Evolutionary conservation across 2,113 vertebrate species (phyloP), one percentile per base, ranked within the genome.

Genomic region (Psittacara wagleri): DNA sequence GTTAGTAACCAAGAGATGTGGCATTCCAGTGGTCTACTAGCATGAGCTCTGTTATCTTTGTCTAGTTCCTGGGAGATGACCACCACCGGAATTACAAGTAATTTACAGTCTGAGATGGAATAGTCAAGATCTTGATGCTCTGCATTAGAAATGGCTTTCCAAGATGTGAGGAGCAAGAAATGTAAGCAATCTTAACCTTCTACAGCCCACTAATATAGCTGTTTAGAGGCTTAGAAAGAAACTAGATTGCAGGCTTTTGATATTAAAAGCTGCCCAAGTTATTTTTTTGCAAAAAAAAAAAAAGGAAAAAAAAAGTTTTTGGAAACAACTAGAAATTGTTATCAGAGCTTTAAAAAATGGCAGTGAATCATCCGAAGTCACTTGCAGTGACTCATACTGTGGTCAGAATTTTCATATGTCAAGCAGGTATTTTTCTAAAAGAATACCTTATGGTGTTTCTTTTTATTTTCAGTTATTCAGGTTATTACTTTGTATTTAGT

Each of bases 281-380:
- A 77, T 88, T 80, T 94, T 17, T 87, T 87, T 37, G 41, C 3
- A 41, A 41, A 41, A 41, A 22, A 31, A 37, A 54, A 61, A 59
- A 35, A 17, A 44, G 52, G 5, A 11, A 48, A n/a, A 54, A 55
- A 66, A 54, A 37, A 18, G 6, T 2, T 63, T 88, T 86, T 94
- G 27, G 76, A 90, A 94, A 94, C 13, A 94, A 43, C 27, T 72
- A 25, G 35, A 64, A 28, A 84, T 91, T 68, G 44, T 78, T 95
- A 92, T 83, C 62, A 57, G 41, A 22, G 23, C 67, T 90, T 86
- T 77, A 48, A 51, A 74, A 93, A 66, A 82, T 76, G 41, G 37
- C 83, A 96, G 41, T 96, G 96, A 96, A 89, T 96, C 95, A 97
- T 89, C 94, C 82, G 33, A 86, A 92, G 92, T 93, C 86, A 76